These are phyloP conservation scores for Acanthurus leucopareius DNA, from an alignment of 2,797 vertebrate species.

Conservation along the genomic window DNA sequence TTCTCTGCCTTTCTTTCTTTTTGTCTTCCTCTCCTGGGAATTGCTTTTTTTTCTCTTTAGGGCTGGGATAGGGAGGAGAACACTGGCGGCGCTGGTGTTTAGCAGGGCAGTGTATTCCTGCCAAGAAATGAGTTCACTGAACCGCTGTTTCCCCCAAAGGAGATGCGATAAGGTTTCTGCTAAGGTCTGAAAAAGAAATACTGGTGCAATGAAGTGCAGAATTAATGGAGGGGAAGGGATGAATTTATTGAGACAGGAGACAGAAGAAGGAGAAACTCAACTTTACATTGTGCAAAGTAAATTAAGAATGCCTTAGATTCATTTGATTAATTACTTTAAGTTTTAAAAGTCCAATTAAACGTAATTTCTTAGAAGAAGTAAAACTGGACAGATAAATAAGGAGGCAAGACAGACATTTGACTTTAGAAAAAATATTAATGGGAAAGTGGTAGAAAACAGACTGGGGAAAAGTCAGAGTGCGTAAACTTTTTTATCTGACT, in stretches of 20 bases:
- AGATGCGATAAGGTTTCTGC: constrained; percentile 75
- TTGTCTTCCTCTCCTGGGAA: constrained; percentile 40
- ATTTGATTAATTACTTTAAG: background rate
- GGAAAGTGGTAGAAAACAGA: background rate
- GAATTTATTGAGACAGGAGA: constrained; percentile 21
- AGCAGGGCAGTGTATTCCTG: constrained; percentile 46
- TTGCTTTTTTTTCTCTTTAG: constrained; percentile 43
- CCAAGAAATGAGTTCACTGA: constrained; percentile 79
- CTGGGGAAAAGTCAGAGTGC: background rate
- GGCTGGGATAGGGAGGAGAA: constrained; percentile 49
- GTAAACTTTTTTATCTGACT: constrained; percentile 25
- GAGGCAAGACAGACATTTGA: constrained; percentile 3
- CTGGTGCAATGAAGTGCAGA: constrained; percentile 17
- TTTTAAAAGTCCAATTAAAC: background rate
- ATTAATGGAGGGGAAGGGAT: constrained; percentile 8
- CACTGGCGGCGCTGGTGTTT: constrained; percentile 43
- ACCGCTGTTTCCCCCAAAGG: constrained; percentile 61
- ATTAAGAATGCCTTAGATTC: background rate
- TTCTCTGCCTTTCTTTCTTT: constrained; percentile 39
- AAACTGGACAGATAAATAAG: constrained; percentile 6
- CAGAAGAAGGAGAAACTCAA: constrained; percentile 20
- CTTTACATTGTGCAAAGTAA: background rate
- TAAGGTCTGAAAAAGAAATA: constrained; percentile 33
- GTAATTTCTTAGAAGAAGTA: background rate
- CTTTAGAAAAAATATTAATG: background rate